Percentiles rank a stretch among this genome's conserved stretches.
Conservation (phyloP, 2,113 vertebrate species). For the Gallinago undulata region DNA sequence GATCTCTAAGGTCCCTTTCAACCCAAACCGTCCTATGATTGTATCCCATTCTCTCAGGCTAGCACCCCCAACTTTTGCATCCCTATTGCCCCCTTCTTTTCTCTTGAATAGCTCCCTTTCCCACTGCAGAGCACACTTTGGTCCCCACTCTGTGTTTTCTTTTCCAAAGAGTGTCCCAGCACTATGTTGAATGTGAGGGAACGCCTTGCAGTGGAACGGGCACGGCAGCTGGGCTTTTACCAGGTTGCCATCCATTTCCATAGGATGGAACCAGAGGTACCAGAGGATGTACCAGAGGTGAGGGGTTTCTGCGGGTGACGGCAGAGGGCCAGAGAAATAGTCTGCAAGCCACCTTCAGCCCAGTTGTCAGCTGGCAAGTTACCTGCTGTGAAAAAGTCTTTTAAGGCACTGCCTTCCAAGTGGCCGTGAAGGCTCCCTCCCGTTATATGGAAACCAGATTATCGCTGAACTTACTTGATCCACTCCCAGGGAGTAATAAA, state of each 20-base stretch:
- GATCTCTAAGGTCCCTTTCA: background rate
- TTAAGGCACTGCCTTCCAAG: background rate
- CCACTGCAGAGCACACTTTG: background rate
- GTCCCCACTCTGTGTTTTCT: background rate
- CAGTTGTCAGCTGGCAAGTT: background rate
- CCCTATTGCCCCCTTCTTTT: background rate
- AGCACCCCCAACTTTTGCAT: background rate
- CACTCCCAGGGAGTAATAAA: constrained; percentile 22
- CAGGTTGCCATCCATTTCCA: background rate
- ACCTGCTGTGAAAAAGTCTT: background rate
- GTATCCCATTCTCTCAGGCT: background rate
- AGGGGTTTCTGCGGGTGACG: background rate
- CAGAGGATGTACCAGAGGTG: background rate
- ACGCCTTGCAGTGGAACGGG: background rate
- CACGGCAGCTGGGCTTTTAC: background rate
- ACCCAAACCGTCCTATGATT: background rate
- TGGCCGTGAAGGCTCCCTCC: background rate
- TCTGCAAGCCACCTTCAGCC: background rate
- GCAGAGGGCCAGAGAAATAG: background rate
- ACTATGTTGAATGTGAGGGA: background rate
- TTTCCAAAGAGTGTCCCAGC: background rate
- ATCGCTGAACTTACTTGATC: background rate
- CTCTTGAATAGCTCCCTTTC: background rate
- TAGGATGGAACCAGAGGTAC: too few species aligned
- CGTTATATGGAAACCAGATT: background rate